A percentile compares a stretch with the other conserved stretches of the same genome.
Evolutionary conservation across 2,113 vertebrate genomes (phyloP).

Genomic region (Corythoichthys haematopterus): DNA sequence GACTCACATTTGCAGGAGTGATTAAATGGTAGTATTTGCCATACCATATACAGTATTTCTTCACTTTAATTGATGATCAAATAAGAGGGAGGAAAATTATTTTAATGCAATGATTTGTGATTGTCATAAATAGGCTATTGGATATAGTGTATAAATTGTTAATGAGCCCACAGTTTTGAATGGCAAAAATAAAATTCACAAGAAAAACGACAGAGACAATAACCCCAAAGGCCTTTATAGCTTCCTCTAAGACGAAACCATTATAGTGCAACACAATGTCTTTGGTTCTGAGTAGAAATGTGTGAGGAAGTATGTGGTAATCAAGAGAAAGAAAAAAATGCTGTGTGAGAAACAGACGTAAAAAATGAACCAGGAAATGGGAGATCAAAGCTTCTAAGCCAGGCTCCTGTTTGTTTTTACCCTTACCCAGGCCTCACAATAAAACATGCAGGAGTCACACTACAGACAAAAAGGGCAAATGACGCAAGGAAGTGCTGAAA

Average conservation of each 20-base stretch:
- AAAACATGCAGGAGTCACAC: conserved; percentile 70
- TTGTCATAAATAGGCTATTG: neutral
- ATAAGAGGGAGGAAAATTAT: neutral
- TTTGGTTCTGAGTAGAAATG: conserved; percentile 55
- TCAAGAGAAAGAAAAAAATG: conserved; percentile 62
- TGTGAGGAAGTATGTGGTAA: conserved; percentile 69
- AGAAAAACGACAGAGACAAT: conserved; percentile 23
- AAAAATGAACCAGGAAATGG: conserved; percentile 76
- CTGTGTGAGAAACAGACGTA: conserved; percentile 77
- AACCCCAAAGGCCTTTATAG: conserved; percentile 67
- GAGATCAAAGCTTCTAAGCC: conserved; percentile 72
- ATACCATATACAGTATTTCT: too few relatives aligned
- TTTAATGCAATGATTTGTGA: neutral
- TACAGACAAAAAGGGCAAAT: conserved; percentile 46
- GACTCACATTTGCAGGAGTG: neutral
- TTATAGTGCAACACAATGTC: conserved; percentile 62
- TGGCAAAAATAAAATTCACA: conserved; percentile 14
- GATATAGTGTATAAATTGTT: neutral
- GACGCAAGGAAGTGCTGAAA: conserved; percentile 70
- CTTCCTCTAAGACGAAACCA: conserved; percentile 68
- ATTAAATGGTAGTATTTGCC: neutral
- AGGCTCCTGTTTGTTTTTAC: conserved; percentile 74
- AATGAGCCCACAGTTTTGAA: conserved; percentile 2
- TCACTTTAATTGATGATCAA: neutral
- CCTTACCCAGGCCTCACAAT: conserved; percentile 64